Base-by-base conservation (phyloP, 2,888 invertebrate species). In the Amblyteles armatorius region DNA sequence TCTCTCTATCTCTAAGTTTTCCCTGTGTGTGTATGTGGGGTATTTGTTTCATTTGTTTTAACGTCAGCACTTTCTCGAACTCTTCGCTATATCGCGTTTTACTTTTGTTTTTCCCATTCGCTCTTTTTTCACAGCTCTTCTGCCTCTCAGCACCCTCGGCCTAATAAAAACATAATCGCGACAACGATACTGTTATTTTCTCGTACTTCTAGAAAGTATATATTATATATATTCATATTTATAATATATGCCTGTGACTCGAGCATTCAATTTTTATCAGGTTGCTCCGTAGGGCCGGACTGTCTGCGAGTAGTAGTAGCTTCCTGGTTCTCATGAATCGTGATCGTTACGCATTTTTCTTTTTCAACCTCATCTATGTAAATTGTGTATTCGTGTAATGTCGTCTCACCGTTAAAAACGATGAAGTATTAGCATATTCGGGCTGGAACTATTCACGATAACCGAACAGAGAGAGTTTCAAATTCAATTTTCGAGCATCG, bases 121-220 rank as follows among this genome's bases (percentile, higher is more conserved):
- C 76, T 68, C 40, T 29, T 72, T 29, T 22, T 69, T 60, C 74
- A 44, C 33, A 48, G 40, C 19, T 52, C 26, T 57, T 83, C 79
- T 82, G 55, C 77, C 55, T 69, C 63, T n/a, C 57, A 16, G 22
- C 79, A 73, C 63, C 74, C 50, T 71, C 71, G 40, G 60, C 63
- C 79, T 83, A 84, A 85, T 87, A 86, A 80, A 86, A 86, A 84
- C 86, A 87, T 79, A 82, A 88, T 88, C 87, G 87, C 87, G 86
- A 87, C 87, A 89, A 90, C 89, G 87, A 91, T 89, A 90, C 88
- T 89, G 89, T 88, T 87, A 82, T 86, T 57, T 50, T 74, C 86
- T 87, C 88, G 87, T 88, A 88, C 85, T 88, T 88, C 90, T 90
- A 91, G 87, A 89, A 90, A 90, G 87, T 91, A 89, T 90, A 89